phyloP scores from a whole-genome alignment of 2,797 vertebrate genomes.

The Carapus acus region DNA sequence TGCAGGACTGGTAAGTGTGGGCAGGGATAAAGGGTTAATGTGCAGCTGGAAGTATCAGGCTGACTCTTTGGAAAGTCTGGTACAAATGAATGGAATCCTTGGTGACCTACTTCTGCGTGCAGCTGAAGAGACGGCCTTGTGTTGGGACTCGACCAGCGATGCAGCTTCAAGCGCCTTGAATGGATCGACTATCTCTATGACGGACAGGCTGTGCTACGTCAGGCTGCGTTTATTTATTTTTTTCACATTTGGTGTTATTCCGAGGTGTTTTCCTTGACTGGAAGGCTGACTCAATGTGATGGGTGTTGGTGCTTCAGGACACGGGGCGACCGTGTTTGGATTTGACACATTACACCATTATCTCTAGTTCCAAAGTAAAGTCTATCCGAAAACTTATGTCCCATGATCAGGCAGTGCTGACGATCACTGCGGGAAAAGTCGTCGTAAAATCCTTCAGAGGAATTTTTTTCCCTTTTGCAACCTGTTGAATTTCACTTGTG shows the following conservation, averaged over 20 bases:
- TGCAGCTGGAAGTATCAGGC: constrained; percentile 61
- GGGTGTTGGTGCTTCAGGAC: background rate
- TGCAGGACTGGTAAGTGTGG: background rate
- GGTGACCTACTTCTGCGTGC: constrained; percentile 68
- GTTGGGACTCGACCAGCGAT: constrained; percentile 56
- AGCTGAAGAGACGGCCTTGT: constrained; percentile 66
- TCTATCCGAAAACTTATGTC: no score
- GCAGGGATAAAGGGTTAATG: constrained; percentile 49
- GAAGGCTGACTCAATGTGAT: background rate
- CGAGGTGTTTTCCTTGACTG: constrained; percentile 1
- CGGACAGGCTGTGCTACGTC: constrained; percentile 2
- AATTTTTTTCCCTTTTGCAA: constrained; percentile 3
- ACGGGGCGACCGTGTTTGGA: no score
- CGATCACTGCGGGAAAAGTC: background rate
- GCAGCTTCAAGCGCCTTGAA: constrained; percentile 37
- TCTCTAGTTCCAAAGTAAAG: no score
- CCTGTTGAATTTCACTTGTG: constrained; percentile 20
- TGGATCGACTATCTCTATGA: constrained; percentile 9
- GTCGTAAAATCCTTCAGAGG: background rate
- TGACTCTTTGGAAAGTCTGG: constrained; percentile 67
- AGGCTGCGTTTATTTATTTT: constrained; percentile 7
- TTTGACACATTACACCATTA: no score
- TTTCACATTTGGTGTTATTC: constrained; percentile 20
- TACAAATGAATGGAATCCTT: constrained; percentile 74
- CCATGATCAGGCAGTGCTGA: background rate